These are phyloP conservation scores for Ectropis grisescens DNA, from an alignment of 1,140 invertebrate genomes.

Conservation along the genomic window DNA sequence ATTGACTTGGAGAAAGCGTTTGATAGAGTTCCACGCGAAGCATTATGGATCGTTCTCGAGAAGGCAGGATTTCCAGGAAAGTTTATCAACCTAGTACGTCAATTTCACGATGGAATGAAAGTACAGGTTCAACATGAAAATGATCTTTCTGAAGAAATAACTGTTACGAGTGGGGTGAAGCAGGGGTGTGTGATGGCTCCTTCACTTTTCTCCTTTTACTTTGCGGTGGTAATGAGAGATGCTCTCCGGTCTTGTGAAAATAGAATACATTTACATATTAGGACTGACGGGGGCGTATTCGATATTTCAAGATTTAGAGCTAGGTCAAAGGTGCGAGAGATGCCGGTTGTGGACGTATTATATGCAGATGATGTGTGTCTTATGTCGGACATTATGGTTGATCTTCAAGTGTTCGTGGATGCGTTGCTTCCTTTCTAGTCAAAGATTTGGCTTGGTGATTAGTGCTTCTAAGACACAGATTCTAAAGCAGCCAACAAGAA, in stretches of 20 bases:
- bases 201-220: slow-evolving; percentile 14
- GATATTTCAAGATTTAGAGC: slow-evolving; percentile 6
- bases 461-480: slow-evolving; percentile 12
- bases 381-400: slow-evolving; percentile 7
- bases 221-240: slow-evolving; percentile 14
- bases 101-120: slow-evolving; percentile 13
- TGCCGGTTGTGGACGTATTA: slow-evolving; percentile 3
- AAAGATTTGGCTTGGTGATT: slow-evolving; percentile 12
- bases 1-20: slow-evolving; percentile 23
- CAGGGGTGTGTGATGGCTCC: slow-evolving; percentile 14
- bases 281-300: slow-evolving; percentile 6
- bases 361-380: slow-evolving; percentile 16
- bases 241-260: slow-evolving; percentile 2
- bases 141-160: slow-evolving; percentile 6
- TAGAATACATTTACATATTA: slow-evolving; percentile 1
- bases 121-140: slow-evolving; percentile 11
- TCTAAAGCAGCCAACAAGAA: slow-evolving; percentile 11
- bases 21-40: slow-evolving; percentile 8
- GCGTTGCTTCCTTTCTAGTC: slow-evolving; percentile 6
- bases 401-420: slow-evolving; percentile 6
- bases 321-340: slow-evolving; percentile 3
- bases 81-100: slow-evolving; percentile 6
- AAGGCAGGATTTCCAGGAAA: slow-evolving; percentile 6
- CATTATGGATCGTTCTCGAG: slow-evolving; percentile 7
- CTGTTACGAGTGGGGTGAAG: slow-evolving; percentile 12